Evolutionary conservation across 2,888 invertebrate species (phyloP).

Genomic region (Coenonympha arcania): DNA sequence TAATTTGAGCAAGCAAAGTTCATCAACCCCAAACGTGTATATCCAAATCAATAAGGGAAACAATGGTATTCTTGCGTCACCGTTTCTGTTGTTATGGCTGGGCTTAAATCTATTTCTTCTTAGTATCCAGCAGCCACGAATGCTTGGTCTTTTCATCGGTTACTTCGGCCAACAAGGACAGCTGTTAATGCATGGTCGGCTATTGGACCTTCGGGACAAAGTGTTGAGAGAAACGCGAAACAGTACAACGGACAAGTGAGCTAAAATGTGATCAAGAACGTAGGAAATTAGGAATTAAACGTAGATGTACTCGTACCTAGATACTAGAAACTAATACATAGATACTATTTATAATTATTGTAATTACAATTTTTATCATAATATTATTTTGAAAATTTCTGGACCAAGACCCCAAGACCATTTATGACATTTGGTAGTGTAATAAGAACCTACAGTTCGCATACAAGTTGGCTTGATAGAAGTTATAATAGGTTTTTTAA

Average conservation of each 20-base stretch:
- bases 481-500: too few relatives aligned
- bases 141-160: slow-evolving; percentile 75
- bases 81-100: background rate
- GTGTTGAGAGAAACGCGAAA: slow-evolving; percentile 29
- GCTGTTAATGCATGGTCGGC: slow-evolving; percentile 33
- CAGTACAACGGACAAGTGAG: slow-evolving; percentile 33
- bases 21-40: background rate
- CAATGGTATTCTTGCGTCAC: background rate
- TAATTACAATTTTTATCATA: too few relatives aligned
- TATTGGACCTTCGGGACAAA: slow-evolving; percentile 36
- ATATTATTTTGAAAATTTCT: too few relatives aligned
- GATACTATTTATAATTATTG: too few relatives aligned
- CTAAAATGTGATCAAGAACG: slow-evolving; percentile 9
- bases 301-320: too few relatives aligned
- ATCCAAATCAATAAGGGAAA: background rate
- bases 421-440: too few relatives aligned
- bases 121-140: slow-evolving; percentile 78
- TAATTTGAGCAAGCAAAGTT: too few relatives aligned
- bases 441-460: too few relatives aligned
- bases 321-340: too few relatives aligned
- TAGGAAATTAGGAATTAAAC: slow-evolving; percentile 4
- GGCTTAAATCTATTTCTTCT: background rate
- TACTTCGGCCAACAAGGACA: slow-evolving; percentile 58
- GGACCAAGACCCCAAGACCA: too few relatives aligned
- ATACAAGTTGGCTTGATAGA: too few relatives aligned